These are phyloP conservation scores for Drepana arcuata DNA, from an alignment of 1,140 invertebrate species.

Conservation along the genomic window DNA sequence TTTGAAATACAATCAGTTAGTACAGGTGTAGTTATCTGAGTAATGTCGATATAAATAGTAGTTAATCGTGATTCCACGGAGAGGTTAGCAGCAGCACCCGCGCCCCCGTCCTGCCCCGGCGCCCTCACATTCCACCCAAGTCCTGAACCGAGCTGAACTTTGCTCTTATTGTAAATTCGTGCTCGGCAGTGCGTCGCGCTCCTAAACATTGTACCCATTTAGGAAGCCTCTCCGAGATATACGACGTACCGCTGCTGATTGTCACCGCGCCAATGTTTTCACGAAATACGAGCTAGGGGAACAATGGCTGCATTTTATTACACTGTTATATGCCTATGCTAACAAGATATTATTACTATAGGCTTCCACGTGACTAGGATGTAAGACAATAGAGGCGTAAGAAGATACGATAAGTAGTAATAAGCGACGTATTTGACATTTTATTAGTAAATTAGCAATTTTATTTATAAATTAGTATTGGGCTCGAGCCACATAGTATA, in stretches of 20 bases:
- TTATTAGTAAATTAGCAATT: too few species aligned
- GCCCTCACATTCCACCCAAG: constrained; percentile 50
- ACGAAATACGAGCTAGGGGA: constrained; percentile 25
- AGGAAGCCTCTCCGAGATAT: constrained; percentile 35
- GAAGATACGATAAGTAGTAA: too few species aligned
- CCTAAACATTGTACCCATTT: constrained; percentile 44
- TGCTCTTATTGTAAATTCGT: constrained; percentile 69
- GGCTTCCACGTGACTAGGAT: too few species aligned
- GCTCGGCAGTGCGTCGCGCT: constrained; percentile 50
- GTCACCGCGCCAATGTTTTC: constrained; percentile 15
- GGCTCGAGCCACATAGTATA: too few species aligned
- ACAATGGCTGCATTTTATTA: too few species aligned
- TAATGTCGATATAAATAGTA: constrained; percentile 53
- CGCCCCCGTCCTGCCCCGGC: constrained; percentile 35
- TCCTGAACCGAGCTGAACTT: constrained; percentile 65
- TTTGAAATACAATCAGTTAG: too few species aligned
- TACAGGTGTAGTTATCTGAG: constrained; percentile 20
- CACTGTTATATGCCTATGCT: too few species aligned
- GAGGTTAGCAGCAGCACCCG: constrained; percentile 31
- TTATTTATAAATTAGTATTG: too few species aligned
- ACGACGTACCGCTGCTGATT: constrained; percentile 32
- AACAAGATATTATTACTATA: too few species aligned
- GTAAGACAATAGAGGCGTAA: too few species aligned
- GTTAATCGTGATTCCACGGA: constrained; percentile 47
- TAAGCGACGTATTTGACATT: too few species aligned